Evolutionary conservation across 2,113 vertebrate genomes (phyloP), one percentile per base, ranked within the genome.

Genomic region (Porphyrio hochstetteri): DNA sequence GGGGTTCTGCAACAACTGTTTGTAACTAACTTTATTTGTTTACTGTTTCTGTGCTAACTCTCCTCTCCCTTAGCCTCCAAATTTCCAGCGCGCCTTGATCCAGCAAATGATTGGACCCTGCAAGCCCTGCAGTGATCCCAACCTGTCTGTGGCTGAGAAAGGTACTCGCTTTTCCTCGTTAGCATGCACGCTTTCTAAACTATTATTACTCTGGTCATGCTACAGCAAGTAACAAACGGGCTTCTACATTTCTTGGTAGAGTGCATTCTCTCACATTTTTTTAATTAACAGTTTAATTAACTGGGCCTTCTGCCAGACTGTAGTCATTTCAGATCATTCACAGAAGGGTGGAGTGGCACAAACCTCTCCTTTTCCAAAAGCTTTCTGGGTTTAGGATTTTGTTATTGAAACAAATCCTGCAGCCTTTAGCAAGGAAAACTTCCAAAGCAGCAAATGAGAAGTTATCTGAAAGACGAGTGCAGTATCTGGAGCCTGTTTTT

Each of bases 31-130:
- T 44, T 38, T 59, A 55, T 38, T 67, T 40, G n/a, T 55, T 90
- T 42, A 90, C 25, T 63, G 44, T 88, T 65, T 74, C 38, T 96
- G 11, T 95, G 63, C 82, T 94, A 82, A 79, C 70, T 85, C 87
- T 91, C 48, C 87, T 70, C 91, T 83, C 90, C 94, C 75, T 50
- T 95, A 99, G 99, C 99, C 98, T 96, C 99, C 99, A 89, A 99
- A 98, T 95, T 99, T 99, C 98, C 99, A 99, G 97, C 98, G 99
- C 96, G 99, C 99, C 95, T 98, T 99, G 96, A 98, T 99, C 90
- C 99, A 99, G 96, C 99, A 99, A 97, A 98, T 99, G 89, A 99
- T 99, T 23, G 99, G 99, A 95, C 98, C 99, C 11, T 99, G 99
- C 97, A 99, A 99, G 97, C 99, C 99, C 35, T 99, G 99, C 97